Percentiles rank a stretch among this genome's conserved stretches.
Evolutionary conservation across 2,113 vertebrate species (phyloP).

Genomic region (Pungitius pungitius): DNA sequence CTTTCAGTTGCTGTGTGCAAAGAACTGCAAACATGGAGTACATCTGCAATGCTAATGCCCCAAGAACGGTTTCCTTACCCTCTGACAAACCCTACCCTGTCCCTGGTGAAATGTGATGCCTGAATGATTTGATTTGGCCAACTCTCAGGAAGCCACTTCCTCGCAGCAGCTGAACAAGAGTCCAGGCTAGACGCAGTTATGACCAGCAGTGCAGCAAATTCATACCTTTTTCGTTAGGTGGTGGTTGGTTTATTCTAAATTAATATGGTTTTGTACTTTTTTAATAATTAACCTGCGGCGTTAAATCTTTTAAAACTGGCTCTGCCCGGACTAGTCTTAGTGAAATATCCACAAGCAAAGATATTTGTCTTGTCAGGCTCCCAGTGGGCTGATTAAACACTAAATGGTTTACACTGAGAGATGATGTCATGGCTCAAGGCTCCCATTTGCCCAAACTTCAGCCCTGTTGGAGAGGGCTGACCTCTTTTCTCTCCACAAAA

Average conservation of each 20-base stretch:
- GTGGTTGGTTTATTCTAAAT: slow-evolving; percentile 1
- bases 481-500: slow-evolving; percentile 66
- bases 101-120: slow-evolving; percentile 63
- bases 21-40: slow-evolving; percentile 26
- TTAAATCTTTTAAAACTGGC: slow-evolving; percentile 6
- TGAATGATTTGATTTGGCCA: slow-evolving; percentile 66
- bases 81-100: slow-evolving; percentile 51
- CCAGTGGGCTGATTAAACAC: slow-evolving; percentile 67
- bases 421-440: slow-evolving; percentile 67
- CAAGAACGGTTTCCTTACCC: slow-evolving; percentile 33
- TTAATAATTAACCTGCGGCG: slow-evolving; percentile 2
- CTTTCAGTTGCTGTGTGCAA: slow-evolving; percentile 12
- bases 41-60: slow-evolving; percentile 41
- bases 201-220: slow-evolving; percentile 15
- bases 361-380: slow-evolving; percentile 57
- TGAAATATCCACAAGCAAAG: slow-evolving; percentile 43
- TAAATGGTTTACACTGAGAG: slow-evolving; percentile 64
- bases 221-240: neutral
- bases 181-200: slow-evolving; percentile 32
- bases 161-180: slow-evolving; percentile 48
- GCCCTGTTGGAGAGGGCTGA: slow-evolving; percentile 58
- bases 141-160: slow-evolving; percentile 55
- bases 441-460: slow-evolving; percentile 64
- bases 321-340: slow-evolving; percentile 27
- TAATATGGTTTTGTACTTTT: neutral